A percentile compares a stretch with the other conserved stretches of the same genome.
Conservation (phyloP, 2,888 invertebrate genomes). For the Troides helena region DNA sequence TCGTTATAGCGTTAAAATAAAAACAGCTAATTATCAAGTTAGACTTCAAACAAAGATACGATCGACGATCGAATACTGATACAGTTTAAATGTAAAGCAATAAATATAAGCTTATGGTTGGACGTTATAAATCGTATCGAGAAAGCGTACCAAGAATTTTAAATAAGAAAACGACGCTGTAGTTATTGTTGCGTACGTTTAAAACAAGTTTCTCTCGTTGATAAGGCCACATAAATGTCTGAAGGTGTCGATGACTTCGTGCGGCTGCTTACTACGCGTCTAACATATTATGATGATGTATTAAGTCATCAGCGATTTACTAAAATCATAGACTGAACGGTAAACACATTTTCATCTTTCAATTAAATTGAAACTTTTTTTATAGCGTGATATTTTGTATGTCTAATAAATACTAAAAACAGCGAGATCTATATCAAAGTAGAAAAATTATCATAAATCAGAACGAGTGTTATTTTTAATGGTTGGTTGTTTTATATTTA, state of each 20-base stretch:
- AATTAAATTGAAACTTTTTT: neutral
- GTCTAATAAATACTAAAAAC: neutral
- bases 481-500: neutral
- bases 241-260: slow-evolving; percentile 61
- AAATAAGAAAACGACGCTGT: slow-evolving; percentile 53
- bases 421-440: no score
- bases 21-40: slow-evolving; percentile 5
- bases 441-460: neutral
- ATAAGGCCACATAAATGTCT: slow-evolving; percentile 61
- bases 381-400: neutral
- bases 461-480: neutral
- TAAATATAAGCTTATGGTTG: slow-evolving; percentile 38
- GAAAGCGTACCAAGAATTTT: slow-evolving; percentile 69
- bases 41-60: slow-evolving; percentile 20
- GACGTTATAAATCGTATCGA: slow-evolving; percentile 59
- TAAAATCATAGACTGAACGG: neutral
- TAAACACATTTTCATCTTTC: neutral
- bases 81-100: slow-evolving; percentile 39
- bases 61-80: slow-evolving; percentile 36
- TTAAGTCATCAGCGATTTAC: slow-evolving; percentile 5
- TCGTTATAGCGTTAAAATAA: neutral
- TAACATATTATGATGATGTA: neutral
- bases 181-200: slow-evolving; percentile 56
- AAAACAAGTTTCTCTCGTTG: slow-evolving; percentile 72
- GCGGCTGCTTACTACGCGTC: slow-evolving; percentile 1